Conservation (phyloP, 2,797 vertebrate species). For the Lepidocolaptes lacrymiger region DNA sequence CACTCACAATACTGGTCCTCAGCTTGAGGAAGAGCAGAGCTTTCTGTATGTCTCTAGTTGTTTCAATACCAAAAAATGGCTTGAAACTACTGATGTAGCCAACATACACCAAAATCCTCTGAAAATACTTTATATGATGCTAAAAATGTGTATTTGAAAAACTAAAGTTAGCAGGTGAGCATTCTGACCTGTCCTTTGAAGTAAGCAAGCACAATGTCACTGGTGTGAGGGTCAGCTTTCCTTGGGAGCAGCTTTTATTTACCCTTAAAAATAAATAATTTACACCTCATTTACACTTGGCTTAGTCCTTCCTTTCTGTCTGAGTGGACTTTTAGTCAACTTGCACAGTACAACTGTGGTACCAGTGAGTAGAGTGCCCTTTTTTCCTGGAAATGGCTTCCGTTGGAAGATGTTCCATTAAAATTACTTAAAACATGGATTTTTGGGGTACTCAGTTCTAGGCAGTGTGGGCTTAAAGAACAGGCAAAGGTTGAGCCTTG, state of each 20-base stretch:
- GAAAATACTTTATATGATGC: fast-evolving
- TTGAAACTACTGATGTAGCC: neutral
- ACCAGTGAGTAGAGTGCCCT: neutral
- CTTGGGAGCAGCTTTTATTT: neutral
- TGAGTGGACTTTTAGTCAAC: neutral
- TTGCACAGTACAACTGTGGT: neutral
- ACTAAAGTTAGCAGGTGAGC: neutral
- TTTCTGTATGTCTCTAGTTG: neutral
- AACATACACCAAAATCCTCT: neutral
- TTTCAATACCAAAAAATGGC: neutral
- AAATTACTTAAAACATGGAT: neutral
- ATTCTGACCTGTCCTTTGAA: neutral
- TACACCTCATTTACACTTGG: neutral
- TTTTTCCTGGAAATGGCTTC: neutral
- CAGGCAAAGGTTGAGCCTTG: neutral
- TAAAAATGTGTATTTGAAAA: neutral
- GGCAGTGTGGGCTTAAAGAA: neutral
- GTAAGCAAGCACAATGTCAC: neutral
- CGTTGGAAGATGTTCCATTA: neutral
- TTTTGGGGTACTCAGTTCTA: neutral
- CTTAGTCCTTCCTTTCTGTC: neutral
- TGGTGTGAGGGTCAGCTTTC: neutral
- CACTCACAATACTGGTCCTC: neutral
- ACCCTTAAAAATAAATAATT: neutral
- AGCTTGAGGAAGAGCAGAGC: fast-evolving